A percentile compares a stretch with the other conserved stretches of the same genome.
Conservation (phyloP, 2,888 invertebrate species). For the Caenorhabditis macrosperma region DNA sequence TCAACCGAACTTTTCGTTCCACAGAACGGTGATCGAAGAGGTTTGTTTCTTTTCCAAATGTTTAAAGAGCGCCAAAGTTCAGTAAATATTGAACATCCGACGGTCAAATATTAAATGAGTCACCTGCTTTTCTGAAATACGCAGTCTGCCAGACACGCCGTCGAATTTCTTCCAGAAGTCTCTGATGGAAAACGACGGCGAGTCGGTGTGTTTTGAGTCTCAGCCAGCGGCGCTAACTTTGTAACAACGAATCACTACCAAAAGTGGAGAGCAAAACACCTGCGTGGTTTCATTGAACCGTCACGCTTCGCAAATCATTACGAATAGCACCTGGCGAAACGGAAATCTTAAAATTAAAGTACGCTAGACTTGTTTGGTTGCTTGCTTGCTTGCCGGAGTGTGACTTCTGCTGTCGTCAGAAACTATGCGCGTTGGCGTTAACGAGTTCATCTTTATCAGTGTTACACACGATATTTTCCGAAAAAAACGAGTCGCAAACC, state of each 20-base stretch:
- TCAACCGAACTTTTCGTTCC: slow-evolving; percentile 42
- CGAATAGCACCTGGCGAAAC: neutral
- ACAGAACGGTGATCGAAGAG: slow-evolving; percentile 59
- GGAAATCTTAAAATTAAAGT: neutral
- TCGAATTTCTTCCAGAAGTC: neutral
- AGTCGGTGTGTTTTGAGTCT: no score
- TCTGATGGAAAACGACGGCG: no score
- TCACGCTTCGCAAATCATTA: no score
- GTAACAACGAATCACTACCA: no score
- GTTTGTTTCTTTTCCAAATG: slow-evolving; percentile 32
- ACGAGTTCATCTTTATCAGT: slow-evolving; percentile 38
- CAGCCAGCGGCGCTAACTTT: no score
- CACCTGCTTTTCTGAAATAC: neutral
- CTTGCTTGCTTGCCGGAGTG: neutral
- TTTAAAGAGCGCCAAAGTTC: slow-evolving; percentile 21
- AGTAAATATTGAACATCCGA: neutral
- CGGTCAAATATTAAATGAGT: neutral
- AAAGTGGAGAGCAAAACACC: no score
- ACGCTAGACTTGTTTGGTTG: neutral
- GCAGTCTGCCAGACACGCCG: no score
- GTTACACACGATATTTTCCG: slow-evolving; percentile 19
- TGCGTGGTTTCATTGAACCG: no score
- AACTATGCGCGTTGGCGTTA: slow-evolving; percentile 1
- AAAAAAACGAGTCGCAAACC: slow-evolving; percentile 3
- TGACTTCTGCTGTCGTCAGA: slow-evolving; percentile 31